Base-by-base conservation (phyloP, 2,888 invertebrate species). In the Malthinus flaveolus region DNA sequence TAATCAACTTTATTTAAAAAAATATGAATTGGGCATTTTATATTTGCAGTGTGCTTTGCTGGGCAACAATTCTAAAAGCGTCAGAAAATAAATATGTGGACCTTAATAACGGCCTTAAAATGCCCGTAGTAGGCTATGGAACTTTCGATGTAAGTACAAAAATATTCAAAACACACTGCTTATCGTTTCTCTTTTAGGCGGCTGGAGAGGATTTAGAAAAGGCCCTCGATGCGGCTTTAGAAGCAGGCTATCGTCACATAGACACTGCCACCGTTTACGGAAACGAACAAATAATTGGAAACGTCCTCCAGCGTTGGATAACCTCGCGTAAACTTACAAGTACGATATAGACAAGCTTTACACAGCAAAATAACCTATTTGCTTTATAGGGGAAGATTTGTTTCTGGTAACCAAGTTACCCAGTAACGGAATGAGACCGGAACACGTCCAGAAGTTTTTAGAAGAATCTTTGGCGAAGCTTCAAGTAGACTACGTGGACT, bases 391-490 rank as follows among this genome's bases (percentile, higher is more conserved):
- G 64, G 88, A 90, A 66, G 91, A 95, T 47, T 78, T 95, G 0
- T 95, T 91, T 73, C 82, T 95, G 46, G 89, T 89, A 9, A 91
- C 93, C 7, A 95, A 95, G 79, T 82, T 93, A 65, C 87, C 88
- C 12, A 84, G 86, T 7, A 78, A 81, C 67, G 86, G 87, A 81
- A 73, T 76, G 71, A 81, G 84, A 1, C 84, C 89, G 0, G 83
- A 84, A 37, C 78, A 82, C 36, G 87, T 91, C 7, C 82, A 84
- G 66, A 84, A 86, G 59, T 88, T 82, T 71, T 80, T 93, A 53
- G 83, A 84, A 61, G 82, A 82, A 46, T 91, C 92, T 0, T 77
- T 91, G 55, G 77, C 81, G 9, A 84, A 86, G 69, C 80, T 95
- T 12, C 87, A 89, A 56, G 73, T 94, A 59, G 87, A 89, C 48